Percentiles rank a stretch among this genome's conserved stretches.
Evolutionary conservation across 2,888 invertebrate genomes (phyloP).

Genomic region (Acheta domesticus): DNA sequence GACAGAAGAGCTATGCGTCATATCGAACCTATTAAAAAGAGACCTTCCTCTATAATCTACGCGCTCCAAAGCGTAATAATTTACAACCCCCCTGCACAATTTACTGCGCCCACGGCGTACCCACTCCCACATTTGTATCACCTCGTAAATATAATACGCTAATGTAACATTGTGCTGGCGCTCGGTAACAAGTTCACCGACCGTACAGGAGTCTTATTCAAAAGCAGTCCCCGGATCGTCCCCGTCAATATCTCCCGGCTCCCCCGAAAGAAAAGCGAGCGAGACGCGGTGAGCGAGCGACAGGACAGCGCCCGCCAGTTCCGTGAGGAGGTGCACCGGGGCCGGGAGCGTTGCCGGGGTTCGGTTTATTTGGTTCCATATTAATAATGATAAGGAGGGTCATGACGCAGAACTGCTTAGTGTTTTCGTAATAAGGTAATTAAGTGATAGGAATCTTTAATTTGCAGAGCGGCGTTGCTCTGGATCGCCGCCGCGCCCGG

Average conservation of each 20-base stretch:
- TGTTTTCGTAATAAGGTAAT: conserved; percentile 18
- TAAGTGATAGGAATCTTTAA: conserved; percentile 18
- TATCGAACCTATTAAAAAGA: background rate
- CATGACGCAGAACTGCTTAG: conserved; percentile 1
- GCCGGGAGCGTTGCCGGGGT: background rate
- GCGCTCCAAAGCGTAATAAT: background rate
- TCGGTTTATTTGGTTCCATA: conserved; percentile 10
- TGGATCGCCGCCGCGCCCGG: background rate
- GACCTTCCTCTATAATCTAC: background rate
- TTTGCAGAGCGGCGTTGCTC: conserved; percentile 1
- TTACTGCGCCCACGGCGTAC: background rate
- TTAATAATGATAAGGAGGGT: conserved; percentile 18
- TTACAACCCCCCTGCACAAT: background rate
- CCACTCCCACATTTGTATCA: background rate
- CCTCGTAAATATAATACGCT: background rate
- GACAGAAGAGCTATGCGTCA: conserved; percentile 4
- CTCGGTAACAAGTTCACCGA: too few relatives aligned
- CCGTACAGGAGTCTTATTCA: too few relatives aligned
- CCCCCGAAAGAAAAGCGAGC: too few relatives aligned
- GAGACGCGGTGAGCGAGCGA: too few relatives aligned
- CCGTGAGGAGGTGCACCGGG: too few relatives aligned
- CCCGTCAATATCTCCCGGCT: too few relatives aligned
- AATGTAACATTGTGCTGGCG: background rate
- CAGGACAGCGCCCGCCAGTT: too few relatives aligned
- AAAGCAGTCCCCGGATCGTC: too few relatives aligned